A percentile compares a stretch with the other conserved stretches of the same genome.
Evolutionary conservation across 2,888 invertebrate genomes (phyloP).

Genomic region (Synanthedon tipuliformis): DNA sequence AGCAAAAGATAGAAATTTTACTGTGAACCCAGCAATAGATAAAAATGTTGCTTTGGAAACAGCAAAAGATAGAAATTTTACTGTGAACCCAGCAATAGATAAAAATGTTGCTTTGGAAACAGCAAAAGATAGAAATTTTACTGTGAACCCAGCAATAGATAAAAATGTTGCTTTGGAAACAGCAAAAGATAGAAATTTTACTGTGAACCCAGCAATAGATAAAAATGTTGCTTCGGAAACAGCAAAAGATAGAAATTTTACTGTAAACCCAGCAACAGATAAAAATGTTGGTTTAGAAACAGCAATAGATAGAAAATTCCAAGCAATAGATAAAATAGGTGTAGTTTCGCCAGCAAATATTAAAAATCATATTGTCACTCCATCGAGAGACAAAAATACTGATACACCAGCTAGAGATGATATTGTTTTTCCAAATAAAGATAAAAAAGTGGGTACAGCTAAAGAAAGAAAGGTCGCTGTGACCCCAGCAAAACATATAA

Average conservation of each 20-base stretch:
- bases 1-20: background rate
- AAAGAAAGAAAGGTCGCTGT: too few species aligned
- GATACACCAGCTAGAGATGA: too few species aligned
- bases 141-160: conserved; percentile 19
- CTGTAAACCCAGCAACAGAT: conserved; percentile 19
- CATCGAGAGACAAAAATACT: too few species aligned
- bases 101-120: background rate
- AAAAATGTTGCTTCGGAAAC: background rate
- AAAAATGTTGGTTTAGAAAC: conserved; percentile 12
- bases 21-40: conserved; percentile 19
- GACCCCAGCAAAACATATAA: too few species aligned
- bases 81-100: too few species aligned
- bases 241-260: background rate
- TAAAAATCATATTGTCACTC: too few species aligned
- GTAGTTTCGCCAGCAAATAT: too few species aligned
- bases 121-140: background rate
- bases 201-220: conserved; percentile 15
- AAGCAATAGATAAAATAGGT: conserved; percentile 2
- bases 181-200: background rate
- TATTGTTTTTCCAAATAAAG: too few species aligned
- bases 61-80: too few species aligned
- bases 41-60: conserved; percentile 13
- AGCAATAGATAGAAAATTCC: too few species aligned
- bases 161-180: conserved; percentile 12
- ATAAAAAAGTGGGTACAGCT: too few species aligned